Conservation (phyloP, 2,888 invertebrate species). For the Antheraea yamamai region DNA sequence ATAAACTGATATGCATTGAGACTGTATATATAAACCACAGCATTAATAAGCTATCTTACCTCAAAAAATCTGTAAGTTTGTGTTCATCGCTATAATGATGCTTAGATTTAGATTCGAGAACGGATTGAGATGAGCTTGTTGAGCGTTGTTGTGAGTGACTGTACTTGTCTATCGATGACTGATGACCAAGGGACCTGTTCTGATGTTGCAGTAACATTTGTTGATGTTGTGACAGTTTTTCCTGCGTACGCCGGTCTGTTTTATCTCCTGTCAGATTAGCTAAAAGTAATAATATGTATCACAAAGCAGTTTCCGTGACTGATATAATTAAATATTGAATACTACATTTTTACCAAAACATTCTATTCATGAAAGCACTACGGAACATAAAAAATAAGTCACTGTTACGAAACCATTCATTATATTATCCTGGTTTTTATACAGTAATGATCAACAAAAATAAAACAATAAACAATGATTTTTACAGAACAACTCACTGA, state of each 20-base stretch:
- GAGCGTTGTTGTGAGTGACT: slow-evolving; percentile 76
- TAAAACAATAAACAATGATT: slow-evolving; percentile 28
- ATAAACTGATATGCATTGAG: no score
- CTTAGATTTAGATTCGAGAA: slow-evolving; percentile 64
- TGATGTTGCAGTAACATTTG: slow-evolving; percentile 86
- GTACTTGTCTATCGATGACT: slow-evolving; percentile 84
- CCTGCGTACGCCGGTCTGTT: slow-evolving; percentile 68
- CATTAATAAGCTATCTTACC: slow-evolving; percentile 43
- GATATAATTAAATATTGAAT: not conserved
- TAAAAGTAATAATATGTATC: slow-evolving; percentile 33
- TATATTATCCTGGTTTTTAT: not conserved
- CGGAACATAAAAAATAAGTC: not conserved
- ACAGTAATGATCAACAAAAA: not conserved
- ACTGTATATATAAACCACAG: no score
- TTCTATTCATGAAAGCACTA: not conserved
- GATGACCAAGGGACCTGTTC: slow-evolving; percentile 82
- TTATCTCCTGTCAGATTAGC: slow-evolving; percentile 71
- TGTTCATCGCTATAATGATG: slow-evolving; percentile 83
- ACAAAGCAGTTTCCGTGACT: not conserved
- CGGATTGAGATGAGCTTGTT: slow-evolving; percentile 61
- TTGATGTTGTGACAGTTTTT: slow-evolving; percentile 83
- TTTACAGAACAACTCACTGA: slow-evolving; percentile 77
- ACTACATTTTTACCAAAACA: not conserved
- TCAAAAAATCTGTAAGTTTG: slow-evolving; percentile 87
- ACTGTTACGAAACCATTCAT: not conserved